Conservation (phyloP, 2,888 invertebrate species). For the Phytoseiulus persimilis region DNA sequence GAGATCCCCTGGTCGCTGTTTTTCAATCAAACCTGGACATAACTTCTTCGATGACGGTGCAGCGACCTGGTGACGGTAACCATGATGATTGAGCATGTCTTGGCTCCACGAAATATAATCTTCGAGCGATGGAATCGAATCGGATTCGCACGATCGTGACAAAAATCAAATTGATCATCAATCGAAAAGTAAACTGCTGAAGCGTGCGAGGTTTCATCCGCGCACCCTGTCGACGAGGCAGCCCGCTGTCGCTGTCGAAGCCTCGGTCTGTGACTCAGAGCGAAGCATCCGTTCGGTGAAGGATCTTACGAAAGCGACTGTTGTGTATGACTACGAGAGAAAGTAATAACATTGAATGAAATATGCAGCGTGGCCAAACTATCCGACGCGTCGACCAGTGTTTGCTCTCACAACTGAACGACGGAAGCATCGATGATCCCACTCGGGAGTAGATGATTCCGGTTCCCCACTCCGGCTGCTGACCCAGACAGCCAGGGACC, state of each 20-base stretch:
- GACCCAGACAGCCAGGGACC: no score
- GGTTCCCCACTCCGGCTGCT: background rate
- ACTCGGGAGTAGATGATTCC: background rate
- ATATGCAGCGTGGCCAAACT: background rate
- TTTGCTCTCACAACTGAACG: background rate
- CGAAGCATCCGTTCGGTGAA: background rate
- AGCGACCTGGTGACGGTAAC: background rate
- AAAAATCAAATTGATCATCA: constrained; percentile 5
- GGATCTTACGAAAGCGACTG: background rate
- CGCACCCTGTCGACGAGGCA: background rate
- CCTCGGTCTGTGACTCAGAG: background rate
- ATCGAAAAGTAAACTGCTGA: background rate
- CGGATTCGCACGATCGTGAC: background rate
- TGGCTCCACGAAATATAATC: background rate
- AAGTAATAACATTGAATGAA: background rate
- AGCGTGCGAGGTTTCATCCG: background rate
- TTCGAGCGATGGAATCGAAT: background rate
- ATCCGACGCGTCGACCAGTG: background rate
- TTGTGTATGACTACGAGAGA: background rate
- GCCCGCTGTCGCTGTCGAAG: background rate
- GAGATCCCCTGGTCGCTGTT: background rate
- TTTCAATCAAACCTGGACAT: background rate
- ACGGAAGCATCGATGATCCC: background rate
- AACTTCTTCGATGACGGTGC: background rate
- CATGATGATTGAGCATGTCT: background rate